Conservation (phyloP, 2,888 invertebrate species). For the Cheilosia urbana region DNA sequence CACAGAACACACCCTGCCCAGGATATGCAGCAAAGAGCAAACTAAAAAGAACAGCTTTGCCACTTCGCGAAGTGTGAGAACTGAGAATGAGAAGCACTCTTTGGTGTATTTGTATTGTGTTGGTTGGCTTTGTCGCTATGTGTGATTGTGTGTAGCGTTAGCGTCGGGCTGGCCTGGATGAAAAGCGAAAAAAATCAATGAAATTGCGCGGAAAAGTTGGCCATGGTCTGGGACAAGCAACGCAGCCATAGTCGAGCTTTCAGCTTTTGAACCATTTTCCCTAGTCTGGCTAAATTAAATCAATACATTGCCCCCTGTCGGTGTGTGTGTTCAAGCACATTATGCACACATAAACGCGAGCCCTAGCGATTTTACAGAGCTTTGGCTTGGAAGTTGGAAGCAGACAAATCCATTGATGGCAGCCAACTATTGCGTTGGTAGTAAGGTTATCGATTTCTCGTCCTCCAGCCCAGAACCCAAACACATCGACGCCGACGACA, state of each 20-base stretch:
- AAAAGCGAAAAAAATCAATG: slow-evolving; percentile 55
- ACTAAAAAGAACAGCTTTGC: slow-evolving; percentile 42
- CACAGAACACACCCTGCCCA: slow-evolving; percentile 53
- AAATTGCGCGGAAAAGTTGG: slow-evolving; percentile 78
- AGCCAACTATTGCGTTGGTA: slow-evolving; percentile 34
- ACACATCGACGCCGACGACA: background rate
- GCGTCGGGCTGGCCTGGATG: slow-evolving; percentile 69
- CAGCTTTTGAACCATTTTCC: slow-evolving; percentile 49
- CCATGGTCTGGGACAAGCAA: slow-evolving; percentile 79
- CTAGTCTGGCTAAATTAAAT: slow-evolving; percentile 33
- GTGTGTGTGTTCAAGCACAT: background rate
- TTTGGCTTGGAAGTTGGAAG: slow-evolving; percentile 26
- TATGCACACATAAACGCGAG: slow-evolving; percentile 5
- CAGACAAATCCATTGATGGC: slow-evolving; percentile 52
- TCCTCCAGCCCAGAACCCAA: background rate
- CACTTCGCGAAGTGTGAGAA: slow-evolving; percentile 33
- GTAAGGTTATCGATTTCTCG: slow-evolving; percentile 53
- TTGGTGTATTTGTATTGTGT: background rate
- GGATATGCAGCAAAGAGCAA: slow-evolving; percentile 58
- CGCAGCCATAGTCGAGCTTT: slow-evolving; percentile 44
- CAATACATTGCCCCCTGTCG: slow-evolving; percentile 15
- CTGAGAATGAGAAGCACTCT: no score
- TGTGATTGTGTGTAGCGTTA: no score
- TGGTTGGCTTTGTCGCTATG: slow-evolving; percentile 36
- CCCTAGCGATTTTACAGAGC: background rate